Evolutionary conservation across 2,797 vertebrate species (phyloP), one percentile per base, ranked within the genome.

Genomic region (Acanthurus lineatus): DNA sequence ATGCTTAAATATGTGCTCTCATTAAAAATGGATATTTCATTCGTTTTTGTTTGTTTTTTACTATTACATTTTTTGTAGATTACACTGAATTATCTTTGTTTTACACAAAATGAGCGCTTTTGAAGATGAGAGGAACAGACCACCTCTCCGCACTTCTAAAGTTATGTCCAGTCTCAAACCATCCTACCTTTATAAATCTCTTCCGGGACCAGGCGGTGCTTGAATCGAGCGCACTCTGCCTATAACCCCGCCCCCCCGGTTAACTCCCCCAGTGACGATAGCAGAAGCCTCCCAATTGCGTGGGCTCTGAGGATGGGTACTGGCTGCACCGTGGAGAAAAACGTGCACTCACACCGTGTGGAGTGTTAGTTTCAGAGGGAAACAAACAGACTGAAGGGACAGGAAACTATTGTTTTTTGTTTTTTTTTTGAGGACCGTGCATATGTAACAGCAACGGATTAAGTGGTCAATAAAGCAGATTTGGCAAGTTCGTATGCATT

Each of bases 261-360:
- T 16, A 60, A 88, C 92, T 70, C 90, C 90, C 92, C 82, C 85
- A 19, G 9, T 93, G 84, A 93, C 91, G 91, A 1, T 73, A 79
- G 0, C 28, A 44, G 48, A 79, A 22, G 73, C 92, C 92, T 86
- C 81, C 91, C 92, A 86, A 76, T 32, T 88, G 90, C 88, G 52
- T 81, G 69, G 85, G 73, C 82, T 75, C 9, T 35, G 83, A 77
- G 71, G 75, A 81, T 69, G 78, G 69, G 77, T 28, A 28, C 72
- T 72, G 88, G 67, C 74, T 71, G 80, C 60, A 2, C 76, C 40
- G 86, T 84, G 83, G 80, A 79, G 54, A 16, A 65, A 79, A 91
- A 87, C 84, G 89, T 91, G 90, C 71, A 3, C n/a, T 5, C 56
- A 10, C 56, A 19, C 64, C 38, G 76, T 73, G 76, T 22, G 49